A percentile compares a stretch with the other conserved stretches of the same genome.
Evolutionary conservation across 2,797 vertebrate genomes (phyloP).

Genomic region (Furcifer pardalis): DNA sequence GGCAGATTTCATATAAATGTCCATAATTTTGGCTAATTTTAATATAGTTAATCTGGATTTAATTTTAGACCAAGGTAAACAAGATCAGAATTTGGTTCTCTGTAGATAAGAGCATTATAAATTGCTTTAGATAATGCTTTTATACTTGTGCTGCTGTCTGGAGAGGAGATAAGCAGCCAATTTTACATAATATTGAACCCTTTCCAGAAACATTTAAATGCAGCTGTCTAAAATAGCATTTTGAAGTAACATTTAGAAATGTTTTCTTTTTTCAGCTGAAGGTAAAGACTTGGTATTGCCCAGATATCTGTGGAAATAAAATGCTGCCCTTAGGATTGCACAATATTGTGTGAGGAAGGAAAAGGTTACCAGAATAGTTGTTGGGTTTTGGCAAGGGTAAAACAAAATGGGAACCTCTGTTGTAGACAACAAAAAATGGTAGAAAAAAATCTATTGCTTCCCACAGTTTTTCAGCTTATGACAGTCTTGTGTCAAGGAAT

Average conservation of each 20-base stretch:
- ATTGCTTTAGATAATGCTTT: slow-evolving; percentile 3
- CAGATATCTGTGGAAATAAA: neutral
- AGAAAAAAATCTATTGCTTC: neutral
- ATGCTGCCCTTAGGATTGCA: neutral
- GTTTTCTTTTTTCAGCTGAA: neutral
- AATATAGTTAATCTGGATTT: neutral
- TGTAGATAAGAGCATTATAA: slow-evolving; percentile 22
- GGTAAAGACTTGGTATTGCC: neutral
- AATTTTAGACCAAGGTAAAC: neutral
- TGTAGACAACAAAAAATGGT: neutral
- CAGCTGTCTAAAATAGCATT: neutral
- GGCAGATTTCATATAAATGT: neutral
- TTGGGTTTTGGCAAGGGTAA: neutral
- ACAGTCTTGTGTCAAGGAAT: neutral
- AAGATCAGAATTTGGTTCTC: neutral
- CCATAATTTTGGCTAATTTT: neutral
- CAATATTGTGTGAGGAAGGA: neutral
- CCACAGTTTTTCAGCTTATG: neutral
- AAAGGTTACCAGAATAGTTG: neutral
- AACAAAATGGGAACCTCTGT: neutral
- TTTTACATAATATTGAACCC: neutral
- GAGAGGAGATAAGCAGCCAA: neutral
- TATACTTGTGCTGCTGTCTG: neutral
- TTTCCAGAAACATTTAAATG: slow-evolving; percentile 8
- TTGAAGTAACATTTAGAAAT: neutral